Percentiles rank a stretch among this genome's conserved stretches.
These are phyloP conservation scores for Trididemnum nubilum DNA, from an alignment of 23 tunicate species.

Conservation along the genomic window DNA sequence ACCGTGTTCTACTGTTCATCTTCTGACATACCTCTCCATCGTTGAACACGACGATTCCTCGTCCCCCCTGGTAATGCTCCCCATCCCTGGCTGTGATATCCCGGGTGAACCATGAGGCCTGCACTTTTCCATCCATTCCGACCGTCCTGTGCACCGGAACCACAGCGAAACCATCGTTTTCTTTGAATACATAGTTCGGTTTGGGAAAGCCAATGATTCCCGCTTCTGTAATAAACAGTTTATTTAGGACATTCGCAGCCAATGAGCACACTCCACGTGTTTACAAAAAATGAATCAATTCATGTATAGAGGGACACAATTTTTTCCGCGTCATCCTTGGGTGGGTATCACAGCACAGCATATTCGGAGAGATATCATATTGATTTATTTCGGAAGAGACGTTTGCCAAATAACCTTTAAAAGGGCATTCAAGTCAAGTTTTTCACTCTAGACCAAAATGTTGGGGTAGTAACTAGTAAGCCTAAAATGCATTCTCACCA, in stretches of 20 bases:
- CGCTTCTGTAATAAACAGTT: conserved; percentile 62
- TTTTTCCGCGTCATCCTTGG: too few species aligned
- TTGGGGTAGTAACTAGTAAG: too few species aligned
- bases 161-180: conserved; percentile 85
- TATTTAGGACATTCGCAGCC: too few species aligned
- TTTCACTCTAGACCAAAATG: too few species aligned
- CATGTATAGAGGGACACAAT: too few species aligned
- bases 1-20: not conserved
- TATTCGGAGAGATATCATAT: too few species aligned
- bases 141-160: conserved; percentile 95
- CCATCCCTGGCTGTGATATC: conserved; percentile 94
- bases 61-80: conserved; percentile 74
- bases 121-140: conserved; percentile 95
- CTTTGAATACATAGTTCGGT: conserved; percentile 99
- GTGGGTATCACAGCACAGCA: too few species aligned
- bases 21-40: conserved; percentile 87
- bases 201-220: conserved; percentile 98
- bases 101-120: conserved; percentile 83
- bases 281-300: not conserved
- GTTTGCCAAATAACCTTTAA: too few species aligned
- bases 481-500: too few species aligned
- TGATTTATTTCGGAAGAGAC: too few species aligned
- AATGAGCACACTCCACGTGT: not conserved
- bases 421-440: too few species aligned
- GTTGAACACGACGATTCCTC: conserved; percentile 67